Conservation (phyloP, 2,888 invertebrate species). For the Polietes domitor region DNA sequence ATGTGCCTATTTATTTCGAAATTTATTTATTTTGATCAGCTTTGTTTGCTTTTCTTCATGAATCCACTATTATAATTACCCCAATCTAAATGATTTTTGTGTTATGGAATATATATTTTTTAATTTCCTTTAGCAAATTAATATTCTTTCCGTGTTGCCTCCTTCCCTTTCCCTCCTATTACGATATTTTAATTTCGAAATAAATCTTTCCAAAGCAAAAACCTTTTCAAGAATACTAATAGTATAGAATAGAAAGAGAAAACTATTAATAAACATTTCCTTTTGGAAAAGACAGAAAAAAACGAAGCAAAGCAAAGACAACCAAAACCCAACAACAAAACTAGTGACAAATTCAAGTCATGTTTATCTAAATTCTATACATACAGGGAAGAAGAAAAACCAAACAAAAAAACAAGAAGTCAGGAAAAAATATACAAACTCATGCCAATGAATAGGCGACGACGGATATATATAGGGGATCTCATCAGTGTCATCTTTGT, state of each 20-base stretch:
- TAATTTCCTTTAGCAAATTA: constrained; percentile 8
- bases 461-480: constrained; percentile 40
- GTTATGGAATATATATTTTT: neutral
- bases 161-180: neutral
- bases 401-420: constrained; percentile 31
- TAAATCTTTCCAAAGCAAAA: constrained; percentile 10
- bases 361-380: constrained; percentile 45
- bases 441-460: constrained; percentile 16
- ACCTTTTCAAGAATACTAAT: constrained; percentile 18
- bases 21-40: too few species aligned
- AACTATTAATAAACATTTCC: constrained; percentile 45
- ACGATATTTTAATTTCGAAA: constrained; percentile 6
- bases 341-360: constrained; percentile 66
- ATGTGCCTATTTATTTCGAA: too few species aligned
- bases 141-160: neutral
- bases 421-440: constrained; percentile 47
- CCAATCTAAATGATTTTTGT: neutral
- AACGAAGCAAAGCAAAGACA: neutral
- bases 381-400: constrained; percentile 20
- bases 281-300: constrained; percentile 18
- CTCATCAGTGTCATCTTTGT: constrained; percentile 43
- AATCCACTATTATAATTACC: constrained; percentile 51
- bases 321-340: constrained; percentile 10
- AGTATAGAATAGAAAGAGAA: neutral
- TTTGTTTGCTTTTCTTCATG: too few species aligned